Conservation (phyloP, 2,113 vertebrate species). For the Trogon melanurus region DNA sequence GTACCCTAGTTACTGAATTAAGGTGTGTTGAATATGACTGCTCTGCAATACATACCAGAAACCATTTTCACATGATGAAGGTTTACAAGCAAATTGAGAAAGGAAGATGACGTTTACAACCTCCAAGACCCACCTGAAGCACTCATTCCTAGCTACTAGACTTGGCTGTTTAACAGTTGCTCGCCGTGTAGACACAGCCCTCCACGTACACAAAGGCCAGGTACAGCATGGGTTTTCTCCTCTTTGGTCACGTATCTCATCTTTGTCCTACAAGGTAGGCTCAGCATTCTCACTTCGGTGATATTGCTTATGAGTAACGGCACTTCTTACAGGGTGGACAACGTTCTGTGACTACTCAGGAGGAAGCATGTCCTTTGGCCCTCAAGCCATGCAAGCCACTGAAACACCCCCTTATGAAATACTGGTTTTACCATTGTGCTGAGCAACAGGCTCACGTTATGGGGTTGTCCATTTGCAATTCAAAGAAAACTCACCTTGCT, state of each 20-base stretch:
- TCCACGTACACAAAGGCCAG: accelerated
- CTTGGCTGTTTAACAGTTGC: background rate
- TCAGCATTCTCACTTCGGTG: background rate
- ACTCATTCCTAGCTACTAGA: background rate
- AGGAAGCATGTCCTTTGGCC: accelerated
- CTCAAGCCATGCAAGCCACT: background rate
- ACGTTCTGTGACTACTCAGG: background rate
- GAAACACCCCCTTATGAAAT: too few species aligned
- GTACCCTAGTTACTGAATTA: background rate
- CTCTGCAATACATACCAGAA: background rate
- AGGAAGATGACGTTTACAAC: background rate
- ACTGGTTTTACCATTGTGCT: background rate
- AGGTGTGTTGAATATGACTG: accelerated
- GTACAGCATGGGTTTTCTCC: background rate
- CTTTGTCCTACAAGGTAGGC: accelerated
- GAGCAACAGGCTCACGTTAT: background rate
- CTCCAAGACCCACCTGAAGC: background rate
- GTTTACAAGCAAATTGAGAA: background rate
- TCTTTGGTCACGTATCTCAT: accelerated
- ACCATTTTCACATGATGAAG: accelerated
- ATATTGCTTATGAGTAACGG: accelerated
- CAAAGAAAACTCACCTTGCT: background rate
- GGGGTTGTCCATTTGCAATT: accelerated
- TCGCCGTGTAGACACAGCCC: background rate
- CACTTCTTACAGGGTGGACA: background rate